These are phyloP conservation scores for Sycobia sp. DNA, from an alignment of 1,140 invertebrate genomes.

Conservation along the genomic window DNA sequence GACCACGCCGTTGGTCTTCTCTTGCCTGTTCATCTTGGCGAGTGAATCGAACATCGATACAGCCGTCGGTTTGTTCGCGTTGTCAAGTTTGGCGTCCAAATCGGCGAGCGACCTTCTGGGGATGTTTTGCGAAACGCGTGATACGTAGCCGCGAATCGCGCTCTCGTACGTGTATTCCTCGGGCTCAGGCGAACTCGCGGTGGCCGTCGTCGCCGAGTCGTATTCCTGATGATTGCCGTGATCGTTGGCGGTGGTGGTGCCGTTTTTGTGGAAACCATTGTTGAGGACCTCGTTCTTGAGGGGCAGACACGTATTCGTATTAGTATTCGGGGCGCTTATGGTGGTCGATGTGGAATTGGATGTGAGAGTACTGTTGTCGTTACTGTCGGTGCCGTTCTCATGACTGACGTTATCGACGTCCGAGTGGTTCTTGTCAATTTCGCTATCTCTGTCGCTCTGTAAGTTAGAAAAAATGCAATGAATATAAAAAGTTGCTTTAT, in stretches of 20 bases:
- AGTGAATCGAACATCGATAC: background rate
- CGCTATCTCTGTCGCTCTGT: conserved; percentile 69
- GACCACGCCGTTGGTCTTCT: conserved; percentile 6
- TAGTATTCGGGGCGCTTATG: conserved; percentile 9
- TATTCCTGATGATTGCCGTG: conserved; percentile 57
- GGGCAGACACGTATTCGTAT: background rate
- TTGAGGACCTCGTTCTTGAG: conserved; percentile 59
- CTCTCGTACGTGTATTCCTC: conserved; percentile 86
- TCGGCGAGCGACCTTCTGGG: conserved; percentile 50
- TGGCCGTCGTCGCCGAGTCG: conserved; percentile 67
- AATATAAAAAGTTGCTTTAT: no score
- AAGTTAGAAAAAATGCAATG: no score
- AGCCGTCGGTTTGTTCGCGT: conserved; percentile 43
- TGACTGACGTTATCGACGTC: conserved; percentile 63
- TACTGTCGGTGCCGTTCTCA: conserved; percentile 46
- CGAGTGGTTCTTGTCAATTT: conserved; percentile 69
- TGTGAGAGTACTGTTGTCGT: conserved; percentile 28
- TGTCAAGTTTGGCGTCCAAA: conserved; percentile 55
- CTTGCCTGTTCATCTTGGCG: background rate
- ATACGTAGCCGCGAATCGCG: conserved; percentile 81
- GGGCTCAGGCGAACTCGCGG: conserved; percentile 67
- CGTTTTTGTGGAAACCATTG: conserved; percentile 41
- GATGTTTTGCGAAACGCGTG: conserved; percentile 68
- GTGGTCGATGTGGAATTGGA: no score
- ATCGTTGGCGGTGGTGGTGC: background rate